Base-by-base conservation (phyloP, 2,797 vertebrate species). In the Holocentrus rufus region DNA sequence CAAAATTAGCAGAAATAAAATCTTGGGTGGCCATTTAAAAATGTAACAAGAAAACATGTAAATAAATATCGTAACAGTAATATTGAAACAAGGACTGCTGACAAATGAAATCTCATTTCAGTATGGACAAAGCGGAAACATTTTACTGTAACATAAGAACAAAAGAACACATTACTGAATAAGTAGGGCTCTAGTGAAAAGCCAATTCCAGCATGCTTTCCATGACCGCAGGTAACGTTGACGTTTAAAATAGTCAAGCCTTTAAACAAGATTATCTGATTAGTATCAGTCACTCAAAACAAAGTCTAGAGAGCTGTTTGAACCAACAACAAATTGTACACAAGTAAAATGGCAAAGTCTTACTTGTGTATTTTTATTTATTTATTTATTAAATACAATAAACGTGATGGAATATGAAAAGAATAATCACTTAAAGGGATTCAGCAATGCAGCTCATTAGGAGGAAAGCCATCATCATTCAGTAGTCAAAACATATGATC, bases 251-350 rank as follows among this genome's bases (percentile, higher is more conserved):
- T 77, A 76, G 79, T 58, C 65, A 31, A 49, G 73, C 74, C 52
- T 78, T 80, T 80, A 44, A 70, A 62, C 59, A 49, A 36, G 66
- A 67, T 81, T 80, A 87, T 77, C 81, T 62, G 74, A 85, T 85
- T 84, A 67, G 53, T 56, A 39, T 64, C 57, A 64, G 49, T 36
- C 63, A 42, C 17, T 50, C 67, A 67, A 72, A 86, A 65, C 62
- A 52, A 58, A 44, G n/a, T 36, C 55, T 27, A 69, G 34, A 62
- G 46, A 1, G 17, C 46, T 49, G 46, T 18, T 42, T 14, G 39
- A 42, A 42, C 39, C 39, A 42, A 42, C 2, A 42, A 42, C 39
- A 42, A 14, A 14, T 42, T 42, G 11, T 14, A 14, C 39, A 14
- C 39, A 42, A 42, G 2, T 4, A 13, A 42, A 13, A 36, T 36